A percentile compares a stretch with the other conserved stretches of the same genome.
phyloP scores from a whole-genome alignment of 1,140 invertebrate genomes.

The Drosophila nikananu region DNA sequence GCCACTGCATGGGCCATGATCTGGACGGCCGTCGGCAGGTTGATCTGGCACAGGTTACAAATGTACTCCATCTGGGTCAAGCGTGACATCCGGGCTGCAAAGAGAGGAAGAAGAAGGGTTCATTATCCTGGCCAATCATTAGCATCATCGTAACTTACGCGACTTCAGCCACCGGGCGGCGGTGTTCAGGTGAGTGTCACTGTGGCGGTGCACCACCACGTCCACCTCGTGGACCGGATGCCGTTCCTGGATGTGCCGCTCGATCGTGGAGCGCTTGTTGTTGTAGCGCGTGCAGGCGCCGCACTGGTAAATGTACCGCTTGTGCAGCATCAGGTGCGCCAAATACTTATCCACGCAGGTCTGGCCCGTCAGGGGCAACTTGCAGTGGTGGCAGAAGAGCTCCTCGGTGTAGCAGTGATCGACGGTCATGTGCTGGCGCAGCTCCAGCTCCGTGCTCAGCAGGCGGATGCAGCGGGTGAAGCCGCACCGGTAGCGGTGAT shows the following conservation, averaged over 20 bases:
- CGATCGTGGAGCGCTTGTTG: slow-evolving; percentile 19
- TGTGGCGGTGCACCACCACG: slow-evolving; percentile 35
- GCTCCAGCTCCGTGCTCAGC: slow-evolving; percentile 3
- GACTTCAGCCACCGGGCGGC: slow-evolving; percentile 48
- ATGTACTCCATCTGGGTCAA: neutral
- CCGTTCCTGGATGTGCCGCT: slow-evolving; percentile 45
- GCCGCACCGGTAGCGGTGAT: slow-evolving; percentile 40
- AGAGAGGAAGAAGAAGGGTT: neutral
- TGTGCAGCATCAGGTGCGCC: slow-evolving; percentile 45
- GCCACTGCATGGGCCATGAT: slow-evolving; percentile 18
- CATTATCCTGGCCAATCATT: neutral
- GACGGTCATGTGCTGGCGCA: slow-evolving; percentile 28
- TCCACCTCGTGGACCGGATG: slow-evolving; percentile 23
- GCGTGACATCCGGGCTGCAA: neutral
- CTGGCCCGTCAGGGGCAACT: fast-evolving
- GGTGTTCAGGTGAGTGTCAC: neutral
- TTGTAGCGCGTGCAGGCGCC: slow-evolving; percentile 27
- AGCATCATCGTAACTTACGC: neutral
- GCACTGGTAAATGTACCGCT: slow-evolving; percentile 65
- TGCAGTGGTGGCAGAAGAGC: slow-evolving; percentile 43
- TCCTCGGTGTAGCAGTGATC: slow-evolving; percentile 27
- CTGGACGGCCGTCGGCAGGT: neutral
- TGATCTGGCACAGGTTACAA: slow-evolving; percentile 46
- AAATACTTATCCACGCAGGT: slow-evolving; percentile 5
- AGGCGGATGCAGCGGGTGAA: neutral